Evolutionary conservation across 2,113 vertebrate genomes (phyloP).

Genomic region (Poecilia latipinna): DNA sequence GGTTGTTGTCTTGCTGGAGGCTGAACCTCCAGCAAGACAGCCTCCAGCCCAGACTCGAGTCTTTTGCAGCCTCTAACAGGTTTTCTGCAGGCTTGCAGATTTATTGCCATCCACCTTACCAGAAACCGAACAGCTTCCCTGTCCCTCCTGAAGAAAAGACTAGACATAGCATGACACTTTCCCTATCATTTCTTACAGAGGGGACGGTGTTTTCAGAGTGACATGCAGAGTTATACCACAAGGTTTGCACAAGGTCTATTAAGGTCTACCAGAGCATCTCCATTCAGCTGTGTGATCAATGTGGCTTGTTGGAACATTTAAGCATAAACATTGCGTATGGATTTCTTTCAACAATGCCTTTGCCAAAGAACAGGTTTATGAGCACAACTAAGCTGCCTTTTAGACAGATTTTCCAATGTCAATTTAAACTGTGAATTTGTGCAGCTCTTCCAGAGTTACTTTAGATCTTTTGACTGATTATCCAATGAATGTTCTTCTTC

Average conservation of each 20-base stretch:
- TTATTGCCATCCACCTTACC: no score
- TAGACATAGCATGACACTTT: no score
- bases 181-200: no score
- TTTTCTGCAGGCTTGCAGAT: background rate
- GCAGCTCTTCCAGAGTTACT: background rate
- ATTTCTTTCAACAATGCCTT: background rate
- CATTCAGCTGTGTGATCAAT: background rate
- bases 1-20: background rate
- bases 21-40: background rate
- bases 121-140: no score
- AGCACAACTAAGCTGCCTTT: background rate
- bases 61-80: background rate
- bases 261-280: background rate
- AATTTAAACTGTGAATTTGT: background rate
- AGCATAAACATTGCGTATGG: background rate
- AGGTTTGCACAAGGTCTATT: background rate
- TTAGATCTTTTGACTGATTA: background rate
- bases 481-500: background rate
- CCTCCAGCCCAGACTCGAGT: background rate
- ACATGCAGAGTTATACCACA: background rate
- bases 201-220: background rate
- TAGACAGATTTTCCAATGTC: background rate
- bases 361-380: background rate
- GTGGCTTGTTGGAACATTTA: background rate
- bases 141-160: no score